Evolutionary conservation across 2,113 vertebrate species (phyloP).

Genomic region (Irena cyanogastra): DNA sequence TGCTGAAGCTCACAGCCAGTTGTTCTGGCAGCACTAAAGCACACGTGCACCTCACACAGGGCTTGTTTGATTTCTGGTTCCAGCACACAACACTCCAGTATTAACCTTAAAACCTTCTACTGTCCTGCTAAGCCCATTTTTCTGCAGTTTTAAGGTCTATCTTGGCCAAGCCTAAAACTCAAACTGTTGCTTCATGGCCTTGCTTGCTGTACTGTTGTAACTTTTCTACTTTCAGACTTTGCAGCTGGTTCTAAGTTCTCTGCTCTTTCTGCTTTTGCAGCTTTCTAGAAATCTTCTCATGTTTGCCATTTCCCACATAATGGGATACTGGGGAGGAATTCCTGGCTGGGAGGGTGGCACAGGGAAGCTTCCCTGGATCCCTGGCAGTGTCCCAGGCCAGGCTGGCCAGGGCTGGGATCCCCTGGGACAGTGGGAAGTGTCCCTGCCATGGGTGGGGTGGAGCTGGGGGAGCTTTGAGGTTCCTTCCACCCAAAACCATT

Average conservation of each 20-base stretch:
- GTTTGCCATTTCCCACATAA: not conserved
- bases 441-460: too few relatives aligned
- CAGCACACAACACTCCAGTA: not conserved
- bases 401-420: too few relatives aligned
- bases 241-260: not conserved
- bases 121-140: not conserved
- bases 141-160: not conserved
- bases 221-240: not conserved
- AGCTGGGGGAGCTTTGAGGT: too few relatives aligned
- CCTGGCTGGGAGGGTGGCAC: too few relatives aligned
- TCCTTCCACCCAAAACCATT: not conserved
- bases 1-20: not conserved
- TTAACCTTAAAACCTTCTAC: not conserved
- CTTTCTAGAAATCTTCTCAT: not conserved
- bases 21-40: not conserved
- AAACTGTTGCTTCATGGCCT: too few relatives aligned
- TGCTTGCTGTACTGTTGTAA: not conserved
- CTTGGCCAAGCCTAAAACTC: too few relatives aligned
- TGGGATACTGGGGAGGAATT: too few relatives aligned
- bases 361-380: too few relatives aligned
- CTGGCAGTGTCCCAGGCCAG: too few relatives aligned
- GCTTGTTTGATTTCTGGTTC: too few relatives aligned
- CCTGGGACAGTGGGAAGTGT: too few relatives aligned
- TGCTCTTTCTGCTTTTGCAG: not conserved
- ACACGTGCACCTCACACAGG: rapidly evolving